A percentile compares a stretch with the other conserved stretches of the same genome.
phyloP scores from a whole-genome alignment of 2,797 vertebrate genomes.

The Onychomys leucogaster region DNA sequence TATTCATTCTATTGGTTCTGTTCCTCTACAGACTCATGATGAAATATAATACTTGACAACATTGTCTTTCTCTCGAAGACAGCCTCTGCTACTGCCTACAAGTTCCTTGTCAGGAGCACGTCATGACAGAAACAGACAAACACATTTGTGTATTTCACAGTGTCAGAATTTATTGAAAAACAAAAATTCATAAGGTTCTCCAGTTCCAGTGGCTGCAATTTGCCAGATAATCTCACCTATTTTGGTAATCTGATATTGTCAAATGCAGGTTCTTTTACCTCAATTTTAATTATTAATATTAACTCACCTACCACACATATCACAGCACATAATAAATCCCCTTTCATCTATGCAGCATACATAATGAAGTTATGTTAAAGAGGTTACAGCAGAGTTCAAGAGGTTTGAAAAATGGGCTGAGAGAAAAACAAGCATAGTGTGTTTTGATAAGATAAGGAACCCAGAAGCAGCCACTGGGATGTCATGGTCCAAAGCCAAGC shows the following conservation, averaged over 20 bases:
- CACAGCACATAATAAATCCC: neutral
- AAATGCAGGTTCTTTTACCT: neutral
- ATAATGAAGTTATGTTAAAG: neutral
- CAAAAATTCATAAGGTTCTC: neutral
- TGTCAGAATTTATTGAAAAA: neutral
- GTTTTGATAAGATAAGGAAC: neutral
- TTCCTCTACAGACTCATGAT: neutral
- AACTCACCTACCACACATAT: neutral
- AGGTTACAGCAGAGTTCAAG: neutral
- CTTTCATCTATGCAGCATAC: neutral
- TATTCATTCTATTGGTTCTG: neutral
- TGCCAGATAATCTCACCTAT: neutral
- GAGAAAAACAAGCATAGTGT: neutral
- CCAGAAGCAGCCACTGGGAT: neutral
- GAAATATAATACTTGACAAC: neutral
- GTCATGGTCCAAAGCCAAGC: neutral
- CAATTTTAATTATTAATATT: neutral
- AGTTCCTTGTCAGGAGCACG: neutral
- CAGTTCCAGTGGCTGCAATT: neutral
- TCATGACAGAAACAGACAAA: neutral
- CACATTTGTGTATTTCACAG: neutral
- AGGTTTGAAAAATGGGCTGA: neutral
- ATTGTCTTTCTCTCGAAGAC: neutral
- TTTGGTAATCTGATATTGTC: neutral
- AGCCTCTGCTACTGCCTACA: neutral